A percentile compares a stretch with the other conserved stretches of the same genome.
Evolutionary conservation across 2,797 vertebrate genomes (phyloP).

Genomic region (Rhinoraja longicauda): DNA sequence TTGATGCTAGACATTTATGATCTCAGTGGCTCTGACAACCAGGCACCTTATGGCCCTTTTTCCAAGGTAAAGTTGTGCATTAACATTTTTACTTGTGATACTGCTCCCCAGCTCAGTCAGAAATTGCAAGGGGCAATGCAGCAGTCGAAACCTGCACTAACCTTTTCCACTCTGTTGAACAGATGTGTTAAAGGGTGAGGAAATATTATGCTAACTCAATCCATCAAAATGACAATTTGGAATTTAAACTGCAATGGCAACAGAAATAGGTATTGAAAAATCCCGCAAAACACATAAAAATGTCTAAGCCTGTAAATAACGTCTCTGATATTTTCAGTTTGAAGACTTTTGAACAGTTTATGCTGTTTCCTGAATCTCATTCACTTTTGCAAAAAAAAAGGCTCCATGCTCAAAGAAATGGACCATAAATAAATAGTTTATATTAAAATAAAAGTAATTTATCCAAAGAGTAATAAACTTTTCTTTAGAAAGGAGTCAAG

Average conservation of each 20-base stretch:
- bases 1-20: background rate
- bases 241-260: background rate
- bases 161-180: background rate
- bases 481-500: background rate
- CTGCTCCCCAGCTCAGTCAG: background rate
- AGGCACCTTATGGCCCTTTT: background rate
- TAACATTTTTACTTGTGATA: background rate
- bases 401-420: background rate
- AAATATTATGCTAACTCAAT: background rate
- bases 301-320: background rate
- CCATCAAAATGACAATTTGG: background rate
- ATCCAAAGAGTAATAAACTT: background rate
- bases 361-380: background rate
- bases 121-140: background rate
- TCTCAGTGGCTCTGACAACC: background rate
- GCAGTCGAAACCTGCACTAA: background rate
- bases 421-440: background rate
- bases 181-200: background rate
- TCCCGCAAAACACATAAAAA: background rate
- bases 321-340: background rate
- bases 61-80: background rate
- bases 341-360: background rate
- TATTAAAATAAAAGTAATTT: background rate
- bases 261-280: background rate
- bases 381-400: background rate